A percentile compares a stretch with the other conserved stretches of the same genome.
Conservation (phyloP, 2,113 vertebrate genomes). For the Prionailurus viverrinus region DNA sequence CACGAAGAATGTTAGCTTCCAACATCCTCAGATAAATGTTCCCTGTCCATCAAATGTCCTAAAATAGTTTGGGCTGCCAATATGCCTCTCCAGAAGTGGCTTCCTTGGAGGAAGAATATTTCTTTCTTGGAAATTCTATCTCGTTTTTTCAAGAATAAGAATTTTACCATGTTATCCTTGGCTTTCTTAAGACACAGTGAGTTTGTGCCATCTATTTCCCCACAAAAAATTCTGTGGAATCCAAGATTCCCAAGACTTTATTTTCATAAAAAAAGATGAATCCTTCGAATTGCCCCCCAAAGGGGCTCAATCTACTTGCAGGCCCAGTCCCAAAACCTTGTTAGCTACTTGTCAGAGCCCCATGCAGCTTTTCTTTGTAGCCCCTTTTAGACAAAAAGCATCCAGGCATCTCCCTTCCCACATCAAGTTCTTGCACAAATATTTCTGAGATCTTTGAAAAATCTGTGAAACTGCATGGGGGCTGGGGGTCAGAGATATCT, state of each 20-base stretch:
- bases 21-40: constrained; percentile 54
- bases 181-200: constrained; percentile 29
- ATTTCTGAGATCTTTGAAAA: constrained; percentile 51
- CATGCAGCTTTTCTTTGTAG: constrained; percentile 6
- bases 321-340: neutral
- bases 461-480: neutral
- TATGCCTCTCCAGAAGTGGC: neutral
- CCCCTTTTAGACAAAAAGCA: constrained; percentile 48
- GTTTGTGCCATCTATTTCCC: constrained; percentile 39
- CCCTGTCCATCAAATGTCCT: neutral
- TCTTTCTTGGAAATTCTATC: neutral
- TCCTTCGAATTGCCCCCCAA: neutral
- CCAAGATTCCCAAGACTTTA: constrained; percentile 26
- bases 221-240: constrained; percentile 37
- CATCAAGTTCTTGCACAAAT: constrained; percentile 52
- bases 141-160: neutral
- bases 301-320: neutral
- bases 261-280: constrained; percentile 55
- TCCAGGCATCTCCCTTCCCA: neutral
- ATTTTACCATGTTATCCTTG: neutral
- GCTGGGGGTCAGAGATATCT: neutral
- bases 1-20: constrained; percentile 26
- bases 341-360: neutral
- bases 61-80: constrained; percentile 52
- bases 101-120: constrained; percentile 34